Base-by-base conservation (phyloP, 2,888 invertebrate species). In the Homarus gammarus region DNA sequence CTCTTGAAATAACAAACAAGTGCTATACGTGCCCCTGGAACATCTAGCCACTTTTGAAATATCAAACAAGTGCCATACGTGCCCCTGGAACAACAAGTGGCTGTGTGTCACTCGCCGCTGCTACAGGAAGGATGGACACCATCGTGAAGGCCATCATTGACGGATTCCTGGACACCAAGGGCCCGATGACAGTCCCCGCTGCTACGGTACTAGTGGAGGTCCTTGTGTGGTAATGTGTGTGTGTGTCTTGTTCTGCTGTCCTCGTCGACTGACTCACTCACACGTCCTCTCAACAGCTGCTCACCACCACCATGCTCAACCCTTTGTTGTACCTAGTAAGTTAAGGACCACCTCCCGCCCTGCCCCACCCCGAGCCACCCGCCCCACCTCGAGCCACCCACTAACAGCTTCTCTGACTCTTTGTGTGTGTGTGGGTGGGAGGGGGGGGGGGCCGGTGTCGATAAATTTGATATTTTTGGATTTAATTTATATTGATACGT, bases 91-190 rank as follows among this genome's bases (percentile, higher is more conserved):
- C n/a, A n/a, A n/a, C n/a, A n/a, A n/a, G n/a, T n/a, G 2, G 12
- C 56, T 18, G 5, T 56, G 56, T 1, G 22, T 18, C 22, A 3
- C 22, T 18, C 0, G 44, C n/a, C n/a, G n/a, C n/a, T n/a, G n/a
- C n/a, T n/a, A n/a, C n/a, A n/a, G 22, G 36, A 73, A 51, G 10
- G 1, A 85, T 85, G 85, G 86, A 56, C n/a, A 73, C 78, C 18
- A 70, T 86, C 49, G 49, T 86, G 78, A 77, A 38, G 22, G 64
- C 86, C n/a, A 86, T 86, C 15, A n/a, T 86, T 15, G 86, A 77
- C 38, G 77, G 77, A 10, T 78, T 86, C 64, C 61, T 86, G 73
- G 51, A 73, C 84, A 22, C 72, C 49, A 22, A 49, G n/a, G n/a
- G 22, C 56, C 3, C 5, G 5, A 6, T 27, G 8, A 64, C 64